Percentiles rank a stretch among this genome's conserved stretches.
phyloP scores from a whole-genome alignment of 2,797 vertebrate species.

The Argentina silus region DNA sequence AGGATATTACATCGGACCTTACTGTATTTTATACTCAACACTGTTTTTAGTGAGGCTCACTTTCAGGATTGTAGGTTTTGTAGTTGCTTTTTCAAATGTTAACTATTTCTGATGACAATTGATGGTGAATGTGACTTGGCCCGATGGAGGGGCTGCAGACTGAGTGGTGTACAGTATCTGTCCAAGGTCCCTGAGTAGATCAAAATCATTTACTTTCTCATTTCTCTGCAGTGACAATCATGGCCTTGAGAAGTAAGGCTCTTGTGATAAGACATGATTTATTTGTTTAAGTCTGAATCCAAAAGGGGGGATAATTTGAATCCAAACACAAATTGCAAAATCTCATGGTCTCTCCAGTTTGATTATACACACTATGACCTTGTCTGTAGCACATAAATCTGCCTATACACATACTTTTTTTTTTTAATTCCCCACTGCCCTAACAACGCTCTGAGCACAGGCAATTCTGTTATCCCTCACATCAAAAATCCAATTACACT shows the following conservation, averaged over 20 bases:
- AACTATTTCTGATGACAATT: slow-evolving; percentile 10
- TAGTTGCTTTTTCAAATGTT: too few relatives aligned
- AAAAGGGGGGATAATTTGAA: slow-evolving; percentile 42
- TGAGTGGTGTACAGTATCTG: slow-evolving; percentile 46
- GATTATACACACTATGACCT: slow-evolving; percentile 40
- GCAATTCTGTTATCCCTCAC: slow-evolving; percentile 47
- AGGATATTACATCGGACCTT: too few relatives aligned
- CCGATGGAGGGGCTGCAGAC: slow-evolving; percentile 34
- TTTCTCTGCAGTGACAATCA: slow-evolving; percentile 55
- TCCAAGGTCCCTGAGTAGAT: slow-evolving; percentile 26
- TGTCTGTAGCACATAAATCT: slow-evolving; percentile 36
- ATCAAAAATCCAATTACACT: slow-evolving; percentile 52
- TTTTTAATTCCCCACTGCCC: slow-evolving; percentile 36
- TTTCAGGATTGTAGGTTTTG: too few relatives aligned
- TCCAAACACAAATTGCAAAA: slow-evolving; percentile 42
- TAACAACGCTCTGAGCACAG: slow-evolving; percentile 38
- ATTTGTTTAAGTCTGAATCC: slow-evolving; percentile 46
- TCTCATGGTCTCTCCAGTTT: slow-evolving; percentile 36
- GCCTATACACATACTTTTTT: slow-evolving; percentile 21
- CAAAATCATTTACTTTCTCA: slow-evolving; percentile 50
- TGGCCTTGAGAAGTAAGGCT: slow-evolving; percentile 46
- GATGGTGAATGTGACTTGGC: slow-evolving; percentile 41
- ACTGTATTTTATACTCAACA: too few relatives aligned
- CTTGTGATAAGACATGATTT: slow-evolving; percentile 54
- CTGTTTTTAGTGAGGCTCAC: too few relatives aligned